phyloP scores from a whole-genome alignment of 2,888 invertebrate species.

The Diadegma fenestrale region DNA sequence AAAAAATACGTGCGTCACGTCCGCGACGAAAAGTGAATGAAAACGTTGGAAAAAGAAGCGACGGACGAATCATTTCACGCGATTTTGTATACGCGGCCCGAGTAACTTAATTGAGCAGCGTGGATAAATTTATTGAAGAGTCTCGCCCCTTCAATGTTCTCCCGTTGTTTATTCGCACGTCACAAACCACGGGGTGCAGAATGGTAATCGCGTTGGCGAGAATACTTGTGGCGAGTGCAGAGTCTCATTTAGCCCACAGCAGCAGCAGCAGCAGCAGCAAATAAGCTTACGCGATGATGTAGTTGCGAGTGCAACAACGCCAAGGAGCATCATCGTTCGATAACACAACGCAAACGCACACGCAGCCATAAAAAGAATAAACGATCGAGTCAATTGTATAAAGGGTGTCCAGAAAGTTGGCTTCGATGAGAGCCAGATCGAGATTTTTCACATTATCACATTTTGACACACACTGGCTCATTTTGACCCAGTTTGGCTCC shows the following conservation, averaged over 20 bases:
- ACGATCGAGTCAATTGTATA: not conserved
- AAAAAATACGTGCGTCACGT: not conserved
- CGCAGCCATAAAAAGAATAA: not conserved
- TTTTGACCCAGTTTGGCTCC: too few species aligned
- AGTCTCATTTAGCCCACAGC: constrained; percentile 38
- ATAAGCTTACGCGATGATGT: constrained; percentile 39
- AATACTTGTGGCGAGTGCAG: constrained; percentile 33
- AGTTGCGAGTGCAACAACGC: constrained; percentile 52
- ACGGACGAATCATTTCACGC: not conserved
- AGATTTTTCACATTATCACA: not conserved
- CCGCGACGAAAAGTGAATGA: not conserved
- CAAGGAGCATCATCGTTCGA: constrained; percentile 41
- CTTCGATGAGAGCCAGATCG: not conserved
- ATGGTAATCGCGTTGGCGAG: constrained; percentile 43
- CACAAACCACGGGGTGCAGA: constrained; percentile 44
- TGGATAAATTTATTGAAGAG: constrained; percentile 49
- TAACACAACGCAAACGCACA: constrained; percentile 32
- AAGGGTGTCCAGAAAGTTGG: not conserved
- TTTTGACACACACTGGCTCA: too few species aligned
- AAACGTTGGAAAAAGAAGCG: not conserved
- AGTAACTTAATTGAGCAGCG: constrained; percentile 46
- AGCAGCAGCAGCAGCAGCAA: too few species aligned
- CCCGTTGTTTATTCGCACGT: constrained; percentile 43
- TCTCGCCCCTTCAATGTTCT: constrained; percentile 24
- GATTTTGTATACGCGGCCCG: not conserved